Base-by-base conservation (phyloP, 2,888 invertebrate genomes). In the Cryptus viduatorius region DNA sequence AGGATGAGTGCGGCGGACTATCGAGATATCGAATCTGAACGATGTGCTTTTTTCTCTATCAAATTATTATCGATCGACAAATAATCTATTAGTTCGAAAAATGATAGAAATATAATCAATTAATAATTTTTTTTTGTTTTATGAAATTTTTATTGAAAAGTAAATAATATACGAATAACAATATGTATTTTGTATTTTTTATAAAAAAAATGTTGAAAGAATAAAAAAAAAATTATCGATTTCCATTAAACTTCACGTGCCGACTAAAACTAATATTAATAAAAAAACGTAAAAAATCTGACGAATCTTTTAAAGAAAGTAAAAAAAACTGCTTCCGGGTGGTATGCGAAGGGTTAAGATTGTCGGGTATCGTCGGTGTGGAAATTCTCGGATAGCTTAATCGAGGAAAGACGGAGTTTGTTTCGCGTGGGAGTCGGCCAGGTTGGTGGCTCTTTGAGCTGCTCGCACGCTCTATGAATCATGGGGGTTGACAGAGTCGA, bases 401-500 rank as follows among this genome's bases (percentile, higher is more conserved):
- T 82, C 72, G 61, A 19, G 59, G 46, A 69, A 65, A 64, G 65
- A 53, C 19, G 4, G 56, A 65, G 59, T 67, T 64, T 53, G 16
- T 61, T 44, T 80, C 61, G 67, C 79, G 76, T 85, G 79, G 72
- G 77, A 82, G 71, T 72, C 69, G 42, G n/a, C 12, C 73, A 64
- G 67, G 59, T 68, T 44, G 65, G 76, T 72, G 71, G 79, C 71
- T 71, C 82, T 82, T 85, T 85, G 72, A 79, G 67, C 71, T 72
- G 67, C 71, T 72, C 67, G 75, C 77, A 67, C 65, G 67, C 59
- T 83, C 85, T 86, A 88, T 85, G 85, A 87, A 87, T 88, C 86
- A 88, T 83, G 79, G 83, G 83, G 67, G 81, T 83, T 84, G 86
- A 89, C 84, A 84, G 79, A 87, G 81, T 81, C 83, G 77, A 81